Base-by-base conservation (phyloP, 2,113 vertebrate genomes). In the Carassius carassius region DNA sequence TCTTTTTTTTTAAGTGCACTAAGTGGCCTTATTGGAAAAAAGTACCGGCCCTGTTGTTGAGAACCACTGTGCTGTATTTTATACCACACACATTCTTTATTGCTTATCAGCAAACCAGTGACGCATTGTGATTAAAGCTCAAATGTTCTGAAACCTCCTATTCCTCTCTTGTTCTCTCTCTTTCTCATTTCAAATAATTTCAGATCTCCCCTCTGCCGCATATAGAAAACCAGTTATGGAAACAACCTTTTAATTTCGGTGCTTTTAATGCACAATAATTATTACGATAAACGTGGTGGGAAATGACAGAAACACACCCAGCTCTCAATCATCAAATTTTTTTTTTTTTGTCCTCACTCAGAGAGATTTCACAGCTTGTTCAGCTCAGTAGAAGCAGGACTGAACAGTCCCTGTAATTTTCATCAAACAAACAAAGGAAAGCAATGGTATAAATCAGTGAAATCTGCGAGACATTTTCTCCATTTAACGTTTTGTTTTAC, bases 381-480 rank as follows among this genome's bases (percentile, higher is more conserved):
- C 62, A 81, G 37, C 72, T 77, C 37, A 56, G 75, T n/a, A 14
- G 56, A 78, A 79, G 13, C 78, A 78, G 5, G 21, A 23, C 32
- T 35, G 12, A 51, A 49, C 44, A 12, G 49, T 23, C 65, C 2
- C 37, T 75, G 23, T 86, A 73, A 89, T 89, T 89, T 83, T 87
- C 79, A 87, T 86, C 83, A 89, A 58, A n/a, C 80, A 82, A 85
- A 78, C 79, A 89, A 85, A 80, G 47, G 70, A 35, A 62, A 76
- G 74, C 78, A 62, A 87, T 87, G 67, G 73, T 73, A 49, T 56
- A 79, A 89, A 86, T 80, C 74, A 51, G 32, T 41, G n/a, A 81
- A 81, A 65, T 29, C 32, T 54, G 41, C 32, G 9, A 25, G 1
- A 17, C 10, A 1, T 16, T 85, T 25, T 79, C 25, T 5, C 49